phyloP scores from a whole-genome alignment of 2,113 vertebrate species.

The Sylvia atricapilla region DNA sequence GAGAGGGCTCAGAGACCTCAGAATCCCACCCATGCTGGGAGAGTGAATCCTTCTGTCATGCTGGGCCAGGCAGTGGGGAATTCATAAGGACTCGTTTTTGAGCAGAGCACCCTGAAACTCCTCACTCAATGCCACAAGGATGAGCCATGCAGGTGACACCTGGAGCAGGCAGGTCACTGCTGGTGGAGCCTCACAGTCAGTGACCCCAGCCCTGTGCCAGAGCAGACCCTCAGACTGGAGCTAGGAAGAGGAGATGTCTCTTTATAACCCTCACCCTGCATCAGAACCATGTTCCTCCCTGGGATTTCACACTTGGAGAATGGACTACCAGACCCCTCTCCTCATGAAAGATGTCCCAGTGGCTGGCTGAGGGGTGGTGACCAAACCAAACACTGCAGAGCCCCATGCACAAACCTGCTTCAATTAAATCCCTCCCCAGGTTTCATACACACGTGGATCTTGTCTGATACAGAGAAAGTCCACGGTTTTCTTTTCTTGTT shows the following conservation, averaged over 20 bases:
- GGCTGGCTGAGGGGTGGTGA: neutral
- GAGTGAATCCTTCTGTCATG: neutral
- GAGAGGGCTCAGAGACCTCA: neutral
- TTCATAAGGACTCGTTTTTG: neutral
- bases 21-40: neutral
- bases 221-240: neutral
- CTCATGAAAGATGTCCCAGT: neutral
- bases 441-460: neutral
- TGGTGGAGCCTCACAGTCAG: neutral
- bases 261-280: neutral
- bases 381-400: neutral
- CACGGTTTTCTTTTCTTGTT: neutral
- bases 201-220: neutral
- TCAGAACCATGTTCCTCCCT: neutral
- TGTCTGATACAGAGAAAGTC: neutral
- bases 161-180: neutral
- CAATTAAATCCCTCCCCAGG: conserved; percentile 1
- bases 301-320: neutral
- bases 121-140: neutral
- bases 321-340: fast-evolving
- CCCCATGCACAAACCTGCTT: neutral
- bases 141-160: neutral
- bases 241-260: neutral
- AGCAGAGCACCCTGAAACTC: neutral
- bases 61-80: neutral